Evolutionary conservation across 2,113 vertebrate genomes (phyloP), one percentile per base, ranked within the genome.

Genomic region (Etheostoma cragini): DNA sequence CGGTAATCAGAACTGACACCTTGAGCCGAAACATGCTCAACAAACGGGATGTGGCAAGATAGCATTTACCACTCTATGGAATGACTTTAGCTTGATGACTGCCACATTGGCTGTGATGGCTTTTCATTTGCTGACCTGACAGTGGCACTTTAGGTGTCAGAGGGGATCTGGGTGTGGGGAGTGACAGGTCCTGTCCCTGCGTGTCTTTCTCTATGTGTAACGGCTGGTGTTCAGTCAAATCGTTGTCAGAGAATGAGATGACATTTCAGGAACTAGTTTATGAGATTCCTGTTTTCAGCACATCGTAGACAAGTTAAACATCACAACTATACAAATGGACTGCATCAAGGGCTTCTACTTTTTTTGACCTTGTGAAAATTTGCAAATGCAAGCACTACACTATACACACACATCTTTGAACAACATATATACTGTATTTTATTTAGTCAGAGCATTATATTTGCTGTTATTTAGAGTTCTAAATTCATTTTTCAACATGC

Each of bases 111-210:
- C 87, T 64, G 85, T 87, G 90, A 90, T 87, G 89, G 90, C 67
- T 82, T 89, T 87, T 87, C 77, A 88, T 91, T 91, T 90, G 89
- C 86, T 84, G 92, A 92, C 85, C 89, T 85, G 91, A 89, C 92
- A 89, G 85, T 86, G 68, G 75, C 87, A 83, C 83, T 92, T 90
- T 66, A 75, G 69, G 85, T 52, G 19, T 90, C 81, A 58, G 87
- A 76, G 76, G 64, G 72, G 86, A 87, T 92, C 73, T 73, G 88
- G 88, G 50, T 52, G 71, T 26, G 67, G 26, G 89, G 87, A 93
- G 53, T 91, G 92, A 89, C 88, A 68, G 67, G 83, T 76, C 79
- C 82, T 82, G 89, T 90, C 86, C 83, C 74, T 8, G 50, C 64
- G 1, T 53, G 83, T 81, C 81, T 83, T 62, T 63, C 61, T 82